A percentile compares a stretch with the other conserved stretches of the same genome.
Evolutionary conservation across 2,113 vertebrate genomes (phyloP).

Genomic region (Gorsachius goisagi): DNA sequence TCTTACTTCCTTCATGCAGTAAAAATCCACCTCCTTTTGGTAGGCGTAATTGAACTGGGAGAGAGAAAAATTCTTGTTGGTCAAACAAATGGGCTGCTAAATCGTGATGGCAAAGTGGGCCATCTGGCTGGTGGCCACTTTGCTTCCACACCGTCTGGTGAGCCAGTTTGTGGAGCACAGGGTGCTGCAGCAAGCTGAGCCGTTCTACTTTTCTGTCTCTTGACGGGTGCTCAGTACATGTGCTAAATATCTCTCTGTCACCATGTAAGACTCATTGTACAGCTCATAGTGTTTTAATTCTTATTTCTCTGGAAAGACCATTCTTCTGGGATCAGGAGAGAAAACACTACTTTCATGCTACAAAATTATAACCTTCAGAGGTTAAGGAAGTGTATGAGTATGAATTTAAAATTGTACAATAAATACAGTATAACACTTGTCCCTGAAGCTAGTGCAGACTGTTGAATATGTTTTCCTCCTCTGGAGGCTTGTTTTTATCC

Average conservation of each 20-base stretch:
- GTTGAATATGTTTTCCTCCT: background rate
- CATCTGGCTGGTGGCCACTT: background rate
- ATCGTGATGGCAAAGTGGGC: background rate
- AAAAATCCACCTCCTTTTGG: rapidly evolving
- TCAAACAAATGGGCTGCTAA: background rate
- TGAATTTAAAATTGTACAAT: background rate
- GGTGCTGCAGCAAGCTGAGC: background rate
- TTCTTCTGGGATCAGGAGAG: background rate
- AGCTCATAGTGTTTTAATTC: background rate
- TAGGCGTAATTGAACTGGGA: background rate
- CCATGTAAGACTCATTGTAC: background rate
- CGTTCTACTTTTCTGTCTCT: background rate
- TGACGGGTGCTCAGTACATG: rapidly evolving
- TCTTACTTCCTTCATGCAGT: background rate
- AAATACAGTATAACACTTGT: background rate
- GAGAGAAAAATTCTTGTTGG: background rate
- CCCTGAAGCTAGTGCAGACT: background rate
- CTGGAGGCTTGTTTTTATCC: background rate
- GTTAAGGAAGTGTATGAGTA: background rate
- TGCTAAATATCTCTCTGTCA: background rate
- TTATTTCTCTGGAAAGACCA: background rate
- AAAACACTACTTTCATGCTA: background rate
- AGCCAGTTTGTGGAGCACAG: background rate
- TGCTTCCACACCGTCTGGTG: rapidly evolving
- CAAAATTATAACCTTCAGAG: background rate